Evolutionary conservation across 2,888 invertebrate genomes (phyloP).

Genomic region (Zootermopsis nevadensis): DNA sequence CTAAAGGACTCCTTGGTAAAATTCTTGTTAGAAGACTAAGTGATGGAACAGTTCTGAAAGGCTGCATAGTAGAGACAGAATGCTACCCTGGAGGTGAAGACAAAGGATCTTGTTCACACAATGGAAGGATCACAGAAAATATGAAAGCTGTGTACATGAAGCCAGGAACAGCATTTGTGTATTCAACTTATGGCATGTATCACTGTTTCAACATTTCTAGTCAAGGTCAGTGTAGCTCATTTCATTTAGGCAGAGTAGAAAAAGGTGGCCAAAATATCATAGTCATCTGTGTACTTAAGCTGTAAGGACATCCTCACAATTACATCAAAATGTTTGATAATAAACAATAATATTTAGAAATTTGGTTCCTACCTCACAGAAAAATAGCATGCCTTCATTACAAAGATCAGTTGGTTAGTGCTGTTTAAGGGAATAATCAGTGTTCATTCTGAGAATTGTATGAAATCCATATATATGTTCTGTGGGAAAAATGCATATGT

Average conservation of each 20-base stretch:
- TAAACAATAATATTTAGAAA: not conserved
- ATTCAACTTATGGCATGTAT: constrained; percentile 81
- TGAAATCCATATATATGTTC: too few relatives aligned
- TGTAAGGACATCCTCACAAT: too few relatives aligned
- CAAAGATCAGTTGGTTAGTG: too few relatives aligned
- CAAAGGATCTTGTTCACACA: constrained; percentile 74
- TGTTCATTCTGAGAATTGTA: too few relatives aligned
- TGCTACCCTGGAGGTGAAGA: constrained; percentile 76
- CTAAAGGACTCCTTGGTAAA: constrained; percentile 72
- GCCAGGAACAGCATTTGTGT: constrained; percentile 77
- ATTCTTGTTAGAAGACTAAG: constrained; percentile 68
- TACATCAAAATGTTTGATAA: too few relatives aligned
- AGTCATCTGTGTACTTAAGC: too few relatives aligned
- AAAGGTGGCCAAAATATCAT: too few relatives aligned
- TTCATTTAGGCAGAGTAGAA: too few relatives aligned
- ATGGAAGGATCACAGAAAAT: constrained; percentile 68
- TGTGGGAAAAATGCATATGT: too few relatives aligned
- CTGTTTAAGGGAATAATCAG: too few relatives aligned
- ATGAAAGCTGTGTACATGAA: constrained; percentile 79
- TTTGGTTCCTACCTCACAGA: too few relatives aligned
- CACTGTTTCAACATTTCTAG: constrained; percentile 79
- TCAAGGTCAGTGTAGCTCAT: constrained; percentile 61
- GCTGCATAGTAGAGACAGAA: constrained; percentile 79
- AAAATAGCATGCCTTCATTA: too few relatives aligned
- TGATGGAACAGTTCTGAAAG: constrained; percentile 68